Evolutionary conservation across 37 sponge, comb jelly and placozoan species (phyloP).

Genomic region (Theonella swinhoei): DNA sequence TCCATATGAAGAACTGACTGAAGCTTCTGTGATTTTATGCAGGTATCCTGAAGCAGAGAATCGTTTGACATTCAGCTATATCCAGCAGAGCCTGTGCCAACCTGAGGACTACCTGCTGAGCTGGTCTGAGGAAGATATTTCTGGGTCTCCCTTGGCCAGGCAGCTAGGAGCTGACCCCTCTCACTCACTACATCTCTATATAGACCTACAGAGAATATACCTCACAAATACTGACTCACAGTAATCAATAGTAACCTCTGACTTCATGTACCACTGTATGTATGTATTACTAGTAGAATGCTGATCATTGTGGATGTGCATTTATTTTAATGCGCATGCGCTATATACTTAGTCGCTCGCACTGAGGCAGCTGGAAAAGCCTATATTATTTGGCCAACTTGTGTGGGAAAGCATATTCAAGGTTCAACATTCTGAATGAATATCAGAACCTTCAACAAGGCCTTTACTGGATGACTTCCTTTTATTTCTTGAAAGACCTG

Average conservation of each 20-base stretch:
- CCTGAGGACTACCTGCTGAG: conserved; percentile 1
- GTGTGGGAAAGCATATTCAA: too few species aligned
- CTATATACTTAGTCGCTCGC: not conserved
- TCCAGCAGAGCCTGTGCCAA: not conserved
- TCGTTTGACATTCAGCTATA: not conserved
- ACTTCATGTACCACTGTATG: not conserved
- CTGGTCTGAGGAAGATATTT: not conserved
- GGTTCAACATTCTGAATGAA: too few species aligned
- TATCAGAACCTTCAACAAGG: too few species aligned
- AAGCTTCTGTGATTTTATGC: not conserved
- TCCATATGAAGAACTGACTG: not conserved
- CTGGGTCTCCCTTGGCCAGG: not conserved
- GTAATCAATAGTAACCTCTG: not conserved
- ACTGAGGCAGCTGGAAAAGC: not conserved
- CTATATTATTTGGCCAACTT: too few species aligned
- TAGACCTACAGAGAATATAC: not conserved
- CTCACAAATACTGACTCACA: not conserved
- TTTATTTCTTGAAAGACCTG: too few species aligned
- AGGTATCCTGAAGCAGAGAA: not conserved
- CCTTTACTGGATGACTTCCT: too few species aligned
- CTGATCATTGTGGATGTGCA: not conserved
- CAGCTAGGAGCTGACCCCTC: not conserved
- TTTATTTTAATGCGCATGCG: not conserved
- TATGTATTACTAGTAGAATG: not conserved
- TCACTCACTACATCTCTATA: not conserved